Evolutionary conservation across 2,113 vertebrate genomes (phyloP), one percentile per base, ranked within the genome.

Genomic region (Orycteropus afer): DNA sequence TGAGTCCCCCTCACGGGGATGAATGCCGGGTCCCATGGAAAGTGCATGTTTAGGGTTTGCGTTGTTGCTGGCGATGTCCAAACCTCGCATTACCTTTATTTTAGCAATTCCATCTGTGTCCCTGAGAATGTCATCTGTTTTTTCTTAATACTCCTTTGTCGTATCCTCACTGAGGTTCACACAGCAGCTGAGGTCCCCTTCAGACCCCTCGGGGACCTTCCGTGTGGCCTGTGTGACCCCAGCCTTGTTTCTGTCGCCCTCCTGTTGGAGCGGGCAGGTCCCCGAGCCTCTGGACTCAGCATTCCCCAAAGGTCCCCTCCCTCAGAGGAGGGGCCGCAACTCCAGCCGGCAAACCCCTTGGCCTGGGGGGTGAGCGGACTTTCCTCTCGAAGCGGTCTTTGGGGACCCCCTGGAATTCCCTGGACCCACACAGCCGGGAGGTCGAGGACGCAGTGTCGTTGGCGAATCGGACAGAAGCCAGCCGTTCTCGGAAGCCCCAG

Each of bases 211-310:
- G 32, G 92, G 63, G 51, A 7, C 45, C 42, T 45, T 9, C 42
- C 7, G 3, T 49, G 27, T 6, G 69, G 49, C n/a, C 18, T 20
- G 7, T 55, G 5, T 5, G 69, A 37, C 12, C 45, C 42, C 32
- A 40, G 82, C 5, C 73, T 45, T 32, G n/a, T 11, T 94, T 80
- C 83, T 49, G 85, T 42, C 53, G 63, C 22, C 18, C 7, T 49
- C 17, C 15, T 27, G 1, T 13, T n/a, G 45, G 4, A 8, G 65
- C 80, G 14, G 47, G 78, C 45, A 14, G 29, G 29, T 20, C 53
- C 34, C 47, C 45, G 9, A 1, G 8, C 12, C 29, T 45, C 20
- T 2, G 10, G 71, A 12, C 42, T 49, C 17, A 2, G 53, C 0
- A 0, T 27, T 49, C 47, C 57, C 4, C 34, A 71, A 61, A n/a